Conservation (phyloP, 2,797 vertebrate genomes). For the Amazona finschi region DNA sequence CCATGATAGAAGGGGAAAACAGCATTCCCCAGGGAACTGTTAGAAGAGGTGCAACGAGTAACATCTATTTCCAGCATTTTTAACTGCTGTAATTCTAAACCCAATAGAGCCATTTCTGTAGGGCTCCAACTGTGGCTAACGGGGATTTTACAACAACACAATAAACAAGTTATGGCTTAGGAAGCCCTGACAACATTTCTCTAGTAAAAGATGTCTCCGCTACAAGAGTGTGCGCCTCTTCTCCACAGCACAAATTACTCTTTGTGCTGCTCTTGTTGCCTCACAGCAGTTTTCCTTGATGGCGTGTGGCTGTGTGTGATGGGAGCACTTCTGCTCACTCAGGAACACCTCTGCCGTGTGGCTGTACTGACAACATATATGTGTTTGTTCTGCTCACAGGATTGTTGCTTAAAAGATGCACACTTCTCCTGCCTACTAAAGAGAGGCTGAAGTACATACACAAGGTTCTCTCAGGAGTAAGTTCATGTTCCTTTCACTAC, state of each 20-base stretch:
- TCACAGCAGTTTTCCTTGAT: neutral
- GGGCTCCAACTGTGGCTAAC: neutral
- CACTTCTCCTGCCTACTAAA: conserved; percentile 85
- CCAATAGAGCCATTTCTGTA: neutral
- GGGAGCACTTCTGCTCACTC: neutral
- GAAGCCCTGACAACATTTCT: neutral
- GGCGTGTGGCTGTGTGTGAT: fast-evolving
- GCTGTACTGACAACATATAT: neutral
- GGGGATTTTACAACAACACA: neutral
- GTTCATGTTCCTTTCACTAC: neutral
- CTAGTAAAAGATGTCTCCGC: neutral
- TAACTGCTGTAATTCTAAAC: conserved; percentile 9
- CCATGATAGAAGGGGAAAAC: conserved; percentile 43
- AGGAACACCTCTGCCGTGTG: neutral
- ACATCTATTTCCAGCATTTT: conserved; percentile 16
- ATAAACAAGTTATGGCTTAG: neutral
- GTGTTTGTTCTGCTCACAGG: conserved; percentile 67
- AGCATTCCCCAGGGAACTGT: neutral
- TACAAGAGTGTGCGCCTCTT: neutral
- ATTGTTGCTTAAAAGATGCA: conserved; percentile 90
- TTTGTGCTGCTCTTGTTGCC: neutral
- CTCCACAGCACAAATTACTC: neutral
- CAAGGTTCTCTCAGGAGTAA: conserved; percentile 82
- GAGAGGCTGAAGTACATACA: conserved; percentile 87
- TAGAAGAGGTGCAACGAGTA: conserved; percentile 14